Evolutionary conservation across 2,797 vertebrate genomes (phyloP).

Genomic region (Sciurus vulgaris): DNA sequence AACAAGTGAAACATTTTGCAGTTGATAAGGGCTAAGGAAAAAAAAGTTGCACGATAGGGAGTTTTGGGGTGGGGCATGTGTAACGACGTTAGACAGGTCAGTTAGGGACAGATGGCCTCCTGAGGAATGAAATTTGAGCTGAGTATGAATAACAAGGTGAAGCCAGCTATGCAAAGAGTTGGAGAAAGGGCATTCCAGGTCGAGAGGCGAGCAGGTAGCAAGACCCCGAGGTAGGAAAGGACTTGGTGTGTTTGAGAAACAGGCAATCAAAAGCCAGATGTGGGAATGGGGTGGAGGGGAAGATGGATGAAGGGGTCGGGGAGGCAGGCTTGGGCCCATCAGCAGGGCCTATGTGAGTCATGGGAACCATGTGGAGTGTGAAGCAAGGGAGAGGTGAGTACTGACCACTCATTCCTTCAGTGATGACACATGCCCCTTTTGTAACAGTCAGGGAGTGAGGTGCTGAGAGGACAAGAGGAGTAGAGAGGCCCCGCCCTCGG

Average conservation of each 20-base stretch:
- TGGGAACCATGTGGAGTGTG: fast-evolving
- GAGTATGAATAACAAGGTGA: slow-evolving; percentile 33
- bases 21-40: slow-evolving; percentile 4
- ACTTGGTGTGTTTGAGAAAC: neutral
- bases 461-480: neutral
- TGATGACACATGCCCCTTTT: neutral
- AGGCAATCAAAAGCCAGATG: too few species aligned
- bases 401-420: neutral
- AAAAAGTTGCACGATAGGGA: neutral
- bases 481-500: neutral
- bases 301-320: neutral
- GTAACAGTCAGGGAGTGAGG: neutral
- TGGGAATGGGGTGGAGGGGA: neutral
- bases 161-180: slow-evolving; percentile 12
- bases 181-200: slow-evolving; percentile 61
- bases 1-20: slow-evolving; percentile 24
- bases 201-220: slow-evolving; percentile 25
- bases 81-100: slow-evolving; percentile 14
- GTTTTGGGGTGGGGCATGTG: slow-evolving; percentile 28
- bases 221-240: slow-evolving; percentile 44
- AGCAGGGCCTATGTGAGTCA: neutral
- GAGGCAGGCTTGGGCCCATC: neutral
- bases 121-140: slow-evolving; percentile 69
- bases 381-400: neutral
- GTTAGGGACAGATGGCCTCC: neutral